Base-by-base conservation (phyloP, 1,140 invertebrate genomes). In the Psilanteris sp. region DNA sequence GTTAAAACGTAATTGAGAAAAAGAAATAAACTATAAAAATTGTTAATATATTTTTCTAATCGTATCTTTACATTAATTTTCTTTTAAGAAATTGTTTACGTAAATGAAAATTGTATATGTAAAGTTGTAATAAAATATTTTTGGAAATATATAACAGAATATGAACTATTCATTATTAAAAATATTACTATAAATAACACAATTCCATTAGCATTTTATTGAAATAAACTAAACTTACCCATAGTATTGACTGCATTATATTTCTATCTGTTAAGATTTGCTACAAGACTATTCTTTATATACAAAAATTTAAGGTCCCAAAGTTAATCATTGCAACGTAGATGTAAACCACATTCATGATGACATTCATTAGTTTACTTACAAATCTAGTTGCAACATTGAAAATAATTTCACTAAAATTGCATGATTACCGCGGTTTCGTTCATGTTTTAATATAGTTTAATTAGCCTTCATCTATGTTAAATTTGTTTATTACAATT, bases 211-310 rank as follows among this genome's bases (percentile, higher is more conserved):
- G n/a, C n/a, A n/a, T n/a, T n/a, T n/a, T n/a, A n/a, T n/a, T n/a
- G n/a, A n/a, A 24, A 10, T 54, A 7, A 9, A 31, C 10, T 15
- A 2, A 0, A 44, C 62, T 46, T 31, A 67, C 62, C 62, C 50
- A 67, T 67, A 2, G 32, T 54, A 70, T 54, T 52, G 46, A 46
- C 55, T 61, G 55, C 67, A 71, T 71, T 61, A 61, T 61, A 29
- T 16, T 44, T 31, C 29, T 31, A 61, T 57, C 29, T 44, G 24
- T 52, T 29, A 2, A 0, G 50, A 37, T 71, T 46, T 31, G 18
- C 29, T 22, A 37, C 29, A 43, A 39, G 39, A 16, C 36, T 34
- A 29, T 24, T 52, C 46, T 55, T 71, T 71, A 71, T 71, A 71
- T 62, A 62, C 46, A 50, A 59, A 62, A 44, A 50, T 61, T 62